Conservation (phyloP, 2,113 vertebrate species). For the Perca fluviatilis region DNA sequence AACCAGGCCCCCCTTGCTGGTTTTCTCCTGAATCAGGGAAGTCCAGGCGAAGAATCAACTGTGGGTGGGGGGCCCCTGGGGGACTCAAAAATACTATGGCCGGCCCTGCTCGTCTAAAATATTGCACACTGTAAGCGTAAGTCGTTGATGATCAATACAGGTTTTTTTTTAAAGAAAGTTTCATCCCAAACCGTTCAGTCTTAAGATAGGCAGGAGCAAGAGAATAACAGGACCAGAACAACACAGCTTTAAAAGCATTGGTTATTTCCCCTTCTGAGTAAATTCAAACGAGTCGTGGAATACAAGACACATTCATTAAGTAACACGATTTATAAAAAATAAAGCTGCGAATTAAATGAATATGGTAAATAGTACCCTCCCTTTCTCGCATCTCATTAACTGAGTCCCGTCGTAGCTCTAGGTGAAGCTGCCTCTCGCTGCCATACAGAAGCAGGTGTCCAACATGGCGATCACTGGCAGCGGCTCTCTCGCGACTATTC, state of each 20-base stretch:
- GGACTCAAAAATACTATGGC: not conserved
- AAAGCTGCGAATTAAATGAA: slow-evolving; percentile 21
- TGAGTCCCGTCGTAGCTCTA: slow-evolving; percentile 74
- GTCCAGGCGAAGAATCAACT: not conserved
- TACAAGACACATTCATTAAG: not conserved
- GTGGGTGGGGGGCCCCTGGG: not conserved
- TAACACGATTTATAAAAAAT: not conserved
- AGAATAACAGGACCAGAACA: not conserved
- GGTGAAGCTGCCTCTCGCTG: slow-evolving; percentile 84
- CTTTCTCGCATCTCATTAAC: slow-evolving; percentile 84
- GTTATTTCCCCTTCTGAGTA: not conserved
- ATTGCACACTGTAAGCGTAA: not conserved
- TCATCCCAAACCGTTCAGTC: not conserved
- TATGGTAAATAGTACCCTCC: slow-evolving; percentile 68
- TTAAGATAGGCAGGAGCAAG: not conserved
- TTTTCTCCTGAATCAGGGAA: not conserved
- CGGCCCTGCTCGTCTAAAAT: not conserved
- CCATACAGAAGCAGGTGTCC: slow-evolving; percentile 95
- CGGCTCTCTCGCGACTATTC: slow-evolving; percentile 87
- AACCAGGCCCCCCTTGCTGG: not conserved
- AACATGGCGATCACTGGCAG: slow-evolving; percentile 91
- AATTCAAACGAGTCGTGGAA: not conserved
- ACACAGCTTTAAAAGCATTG: not conserved
- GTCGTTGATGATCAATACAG: not conserved
- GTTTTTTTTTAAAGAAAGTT: not conserved